These are phyloP conservation scores for Penaeus monodon DNA, from an alignment of 2,888 invertebrate genomes.

Conservation along the genomic window DNA sequence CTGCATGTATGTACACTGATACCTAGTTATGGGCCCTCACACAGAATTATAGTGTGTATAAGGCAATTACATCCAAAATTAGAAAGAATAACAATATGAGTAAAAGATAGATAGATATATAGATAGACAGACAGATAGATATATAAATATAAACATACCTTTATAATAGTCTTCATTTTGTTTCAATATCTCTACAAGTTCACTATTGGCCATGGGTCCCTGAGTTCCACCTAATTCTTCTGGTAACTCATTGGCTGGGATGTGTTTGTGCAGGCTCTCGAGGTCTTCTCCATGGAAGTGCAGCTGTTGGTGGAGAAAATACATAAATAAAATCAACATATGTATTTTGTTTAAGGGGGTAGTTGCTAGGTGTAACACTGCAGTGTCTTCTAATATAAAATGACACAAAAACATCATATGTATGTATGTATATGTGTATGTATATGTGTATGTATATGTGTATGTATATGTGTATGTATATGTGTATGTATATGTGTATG, in stretches of 20 bases:
- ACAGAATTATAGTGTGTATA: too few species aligned
- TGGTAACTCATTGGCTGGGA: constrained; percentile 62
- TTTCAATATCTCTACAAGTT: constrained; percentile 51
- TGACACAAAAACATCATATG: too few species aligned
- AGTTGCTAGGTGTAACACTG: neutral
- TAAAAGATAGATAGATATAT: neutral
- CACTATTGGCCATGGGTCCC: constrained; percentile 59
- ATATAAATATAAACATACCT: constrained; percentile 29
- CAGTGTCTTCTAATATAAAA: too few species aligned
- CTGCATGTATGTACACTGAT: too few species aligned
- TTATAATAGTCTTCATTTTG: constrained; percentile 59
- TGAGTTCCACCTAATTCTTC: constrained; percentile 61
- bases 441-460: too few species aligned
- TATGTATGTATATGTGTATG: too few species aligned
- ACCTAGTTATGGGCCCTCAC: too few species aligned
- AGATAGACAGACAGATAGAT: neutral
- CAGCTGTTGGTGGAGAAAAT: constrained; percentile 40
- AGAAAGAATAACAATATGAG: neutral
- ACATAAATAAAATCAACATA: neutral
- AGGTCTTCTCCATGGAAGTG: constrained; percentile 65
- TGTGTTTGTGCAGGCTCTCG: constrained; percentile 59
- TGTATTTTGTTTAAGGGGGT: neutral
- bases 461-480: too few species aligned
- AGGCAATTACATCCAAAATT: too few species aligned
- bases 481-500: too few species aligned